These are phyloP conservation scores for Dryococelus australis DNA, from an alignment of 2,888 invertebrate genomes.

Conservation along the genomic window DNA sequence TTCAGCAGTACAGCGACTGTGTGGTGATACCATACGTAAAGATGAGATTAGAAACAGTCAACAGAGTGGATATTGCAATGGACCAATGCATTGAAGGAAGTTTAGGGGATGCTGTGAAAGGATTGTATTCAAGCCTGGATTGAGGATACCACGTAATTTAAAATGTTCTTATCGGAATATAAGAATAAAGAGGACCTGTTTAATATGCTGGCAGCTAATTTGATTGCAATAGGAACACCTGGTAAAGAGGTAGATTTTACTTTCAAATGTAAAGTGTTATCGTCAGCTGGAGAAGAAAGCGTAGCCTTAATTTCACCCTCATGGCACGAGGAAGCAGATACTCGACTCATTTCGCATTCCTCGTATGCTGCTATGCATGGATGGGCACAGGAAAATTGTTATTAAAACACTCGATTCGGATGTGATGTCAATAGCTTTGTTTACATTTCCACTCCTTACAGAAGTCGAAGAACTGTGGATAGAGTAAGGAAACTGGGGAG, in stretches of 20 bases:
- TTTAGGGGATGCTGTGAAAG: neutral
- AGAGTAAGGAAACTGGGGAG: slow-evolving; percentile 16
- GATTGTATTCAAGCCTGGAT: no score
- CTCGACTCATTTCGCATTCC: slow-evolving; percentile 22
- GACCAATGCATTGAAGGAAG: slow-evolving; percentile 23
- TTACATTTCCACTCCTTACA: slow-evolving; percentile 5
- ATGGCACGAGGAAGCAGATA: slow-evolving; percentile 34
- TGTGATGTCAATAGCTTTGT: slow-evolving; percentile 30
- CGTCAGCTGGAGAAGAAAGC: no score
- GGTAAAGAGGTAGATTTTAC: neutral
- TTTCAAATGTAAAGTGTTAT: no score
- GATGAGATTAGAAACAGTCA: no score
- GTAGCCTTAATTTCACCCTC: no score
- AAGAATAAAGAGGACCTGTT: no score
- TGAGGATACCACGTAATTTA: no score
- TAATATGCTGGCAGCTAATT: slow-evolving; percentile 12
- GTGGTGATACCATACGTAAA: slow-evolving; percentile 26
- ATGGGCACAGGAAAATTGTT: neutral
- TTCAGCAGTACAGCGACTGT: slow-evolving; percentile 5
- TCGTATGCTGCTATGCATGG: slow-evolving; percentile 27
- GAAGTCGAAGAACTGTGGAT: slow-evolving; percentile 26
- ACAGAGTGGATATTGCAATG: neutral
- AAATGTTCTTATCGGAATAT: no score
- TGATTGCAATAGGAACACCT: neutral
- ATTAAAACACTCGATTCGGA: slow-evolving; percentile 30